Conservation (phyloP, 2,888 invertebrate species). For the Vanessa cardui region DNA sequence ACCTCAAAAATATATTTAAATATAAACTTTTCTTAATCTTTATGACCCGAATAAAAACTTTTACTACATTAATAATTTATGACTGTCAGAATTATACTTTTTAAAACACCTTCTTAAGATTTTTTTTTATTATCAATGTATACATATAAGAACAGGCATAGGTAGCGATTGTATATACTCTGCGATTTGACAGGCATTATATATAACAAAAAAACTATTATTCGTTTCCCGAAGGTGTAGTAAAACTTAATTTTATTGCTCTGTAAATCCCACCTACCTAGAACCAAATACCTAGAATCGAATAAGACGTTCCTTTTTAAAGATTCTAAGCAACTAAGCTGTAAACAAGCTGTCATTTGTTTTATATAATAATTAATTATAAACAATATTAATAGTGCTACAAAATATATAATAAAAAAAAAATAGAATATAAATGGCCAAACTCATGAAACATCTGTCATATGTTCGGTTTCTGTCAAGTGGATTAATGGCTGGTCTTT, state of each 20-base stretch:
- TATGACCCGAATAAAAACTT: too few relatives aligned
- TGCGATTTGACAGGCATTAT: neutral
- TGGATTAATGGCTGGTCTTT: slow-evolving; percentile 50
- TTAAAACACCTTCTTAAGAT: too few relatives aligned
- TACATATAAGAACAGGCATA: too few relatives aligned
- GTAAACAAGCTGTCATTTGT: too few relatives aligned
- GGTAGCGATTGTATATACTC: neutral
- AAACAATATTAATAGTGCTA: neutral
- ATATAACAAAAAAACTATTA: neutral
- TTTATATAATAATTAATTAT: neutral
- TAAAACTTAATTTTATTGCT: slow-evolving; percentile 1
- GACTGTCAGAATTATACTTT: too few relatives aligned
- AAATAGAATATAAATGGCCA: slow-evolving; percentile 57
- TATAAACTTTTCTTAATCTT: too few relatives aligned
- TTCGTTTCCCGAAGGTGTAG: slow-evolving; percentile 6
- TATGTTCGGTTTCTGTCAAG: slow-evolving; percentile 61
- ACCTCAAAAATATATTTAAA: too few relatives aligned
- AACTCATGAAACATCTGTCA: slow-evolving; percentile 52
- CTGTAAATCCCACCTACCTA: neutral
- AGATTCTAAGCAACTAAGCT: neutral
- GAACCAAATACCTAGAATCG: neutral
- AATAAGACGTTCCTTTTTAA: slow-evolving; percentile 1
- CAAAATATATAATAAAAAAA: slow-evolving; percentile 15
- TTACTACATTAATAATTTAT: too few relatives aligned
- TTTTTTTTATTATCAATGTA: too few relatives aligned